Percentiles rank a stretch among this genome's conserved stretches.
phyloP scores from a whole-genome alignment of 1,140 invertebrate genomes.

The Pinna nobilis region DNA sequence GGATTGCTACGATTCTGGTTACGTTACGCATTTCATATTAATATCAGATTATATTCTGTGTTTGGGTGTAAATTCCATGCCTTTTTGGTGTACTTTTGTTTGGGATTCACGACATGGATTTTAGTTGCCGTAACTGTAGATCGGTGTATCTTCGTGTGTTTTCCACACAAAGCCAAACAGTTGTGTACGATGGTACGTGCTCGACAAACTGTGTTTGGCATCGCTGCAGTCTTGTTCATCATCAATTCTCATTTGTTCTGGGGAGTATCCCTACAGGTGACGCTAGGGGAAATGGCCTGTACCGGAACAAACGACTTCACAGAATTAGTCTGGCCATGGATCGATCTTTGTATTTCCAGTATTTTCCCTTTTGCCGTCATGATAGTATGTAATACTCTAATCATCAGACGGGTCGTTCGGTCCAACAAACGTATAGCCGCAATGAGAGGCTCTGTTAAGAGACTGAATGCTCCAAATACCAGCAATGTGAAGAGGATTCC shows the following conservation, averaged over 20 bases:
- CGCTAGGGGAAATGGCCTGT: conserved; percentile 27
- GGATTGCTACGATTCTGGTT: conserved; percentile 59
- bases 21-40: conserved; percentile 39
- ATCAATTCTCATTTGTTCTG: conserved; percentile 65
- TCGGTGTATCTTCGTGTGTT: conserved; percentile 53
- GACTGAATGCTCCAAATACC: neutral
- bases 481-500: conserved; percentile 23
- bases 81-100: conserved; percentile 58
- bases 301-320: conserved; percentile 38
- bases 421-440: neutral
- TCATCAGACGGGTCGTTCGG: conserved; percentile 42
- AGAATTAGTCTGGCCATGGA: conserved; percentile 64
- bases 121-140: conserved; percentile 60
- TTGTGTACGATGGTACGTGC: conserved; percentile 45
- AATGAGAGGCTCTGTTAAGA: neutral
- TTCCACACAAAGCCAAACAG: conserved; percentile 49
- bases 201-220: conserved; percentile 25
- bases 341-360: conserved; percentile 65
- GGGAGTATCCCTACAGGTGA: conserved; percentile 41
- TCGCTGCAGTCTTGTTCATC: conserved; percentile 32
- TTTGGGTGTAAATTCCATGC: conserved; percentile 55
- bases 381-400: conserved; percentile 57
- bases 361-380: conserved; percentile 67
- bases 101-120: conserved; percentile 58
- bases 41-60: conserved; percentile 47